phyloP scores from a whole-genome alignment of 2,797 vertebrate species.

The Picus viridis region DNA sequence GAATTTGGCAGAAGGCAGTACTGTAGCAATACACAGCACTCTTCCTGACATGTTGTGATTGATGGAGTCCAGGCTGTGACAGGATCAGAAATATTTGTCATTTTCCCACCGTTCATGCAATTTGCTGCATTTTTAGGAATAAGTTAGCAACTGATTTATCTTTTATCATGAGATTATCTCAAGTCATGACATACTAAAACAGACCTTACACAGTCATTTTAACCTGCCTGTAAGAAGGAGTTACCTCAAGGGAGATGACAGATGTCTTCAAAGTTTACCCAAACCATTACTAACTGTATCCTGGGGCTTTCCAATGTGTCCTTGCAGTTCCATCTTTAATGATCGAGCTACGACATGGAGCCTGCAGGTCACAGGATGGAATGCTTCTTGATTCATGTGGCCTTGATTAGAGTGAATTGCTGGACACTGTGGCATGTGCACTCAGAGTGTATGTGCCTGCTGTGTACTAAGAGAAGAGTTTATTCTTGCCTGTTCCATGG shows the following conservation, averaged over 20 bases:
- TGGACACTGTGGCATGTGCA: not conserved
- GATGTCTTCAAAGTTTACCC: slow-evolving; percentile 11
- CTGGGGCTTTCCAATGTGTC: not conserved
- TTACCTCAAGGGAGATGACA: not conserved
- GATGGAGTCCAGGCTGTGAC: not conserved
- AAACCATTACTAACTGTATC: not conserved
- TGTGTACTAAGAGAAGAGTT: not conserved
- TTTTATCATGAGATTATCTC: not conserved
- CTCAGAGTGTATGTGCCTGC: not conserved
- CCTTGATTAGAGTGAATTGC: not conserved
- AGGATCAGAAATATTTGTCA: not conserved
- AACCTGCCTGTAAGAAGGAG: not conserved
- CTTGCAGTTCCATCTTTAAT: not conserved
- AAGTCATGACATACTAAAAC: not conserved
- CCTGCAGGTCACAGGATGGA: not conserved
- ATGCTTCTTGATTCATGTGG: not conserved
- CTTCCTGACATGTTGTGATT: not conserved
- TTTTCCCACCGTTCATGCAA: not conserved
- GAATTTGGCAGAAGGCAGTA: not conserved
- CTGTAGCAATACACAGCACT: not conserved
- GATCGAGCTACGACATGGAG: not conserved
- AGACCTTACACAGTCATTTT: not conserved
- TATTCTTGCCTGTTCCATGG: not conserved
- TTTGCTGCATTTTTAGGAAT: not conserved
- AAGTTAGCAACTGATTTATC: not conserved